Evolutionary conservation across 2,797 vertebrate genomes (phyloP), one percentile per base, ranked within the genome.

Genomic region (Malacoctenus gilli): DNA sequence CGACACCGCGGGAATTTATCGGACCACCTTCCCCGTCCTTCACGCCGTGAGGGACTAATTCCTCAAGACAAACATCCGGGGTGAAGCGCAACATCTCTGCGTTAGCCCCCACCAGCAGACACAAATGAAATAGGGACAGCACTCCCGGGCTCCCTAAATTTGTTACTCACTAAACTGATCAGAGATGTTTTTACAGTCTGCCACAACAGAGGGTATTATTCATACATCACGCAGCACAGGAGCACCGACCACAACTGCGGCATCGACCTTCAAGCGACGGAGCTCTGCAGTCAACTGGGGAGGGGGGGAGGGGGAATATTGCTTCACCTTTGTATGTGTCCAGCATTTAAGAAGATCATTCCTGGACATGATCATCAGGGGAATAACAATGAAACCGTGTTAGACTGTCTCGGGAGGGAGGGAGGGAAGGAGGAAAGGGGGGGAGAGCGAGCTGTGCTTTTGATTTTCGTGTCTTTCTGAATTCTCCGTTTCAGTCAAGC

Each of bases 1-100:
- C 63, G 70, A 57, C 6, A 59, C 19, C 12, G 30, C 51, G 42
- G 44, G 58, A 63, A 73, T 79, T 75, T 69, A 65, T 46, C 52
- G 59, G 41, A 77, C 47, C 59, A 65, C 77, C 80, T 83, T 80
- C 51, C 64, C 30, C 34, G 80, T 79, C 86, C 83, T 88, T 83
- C 77, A 78, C 28, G 71, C 63, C 51, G 21, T 61, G 65, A 64
- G 72, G 77, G 62, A 76, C 72, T 72, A 72, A 83, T 65, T 82
- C 51, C 38, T 78, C 68, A 59, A 75, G 77, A 86, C 84, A 78
- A 80, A 87, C 68, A 78, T 64, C 62, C 71, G 48, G 39, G 21
- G 48, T 1, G 47, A 47, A 35, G 68, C 15, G 69, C 68, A 73
- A 65, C 12, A 52, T 68, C 54, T 62, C 63, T 32, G 68, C 48